Percentiles rank a stretch among this genome's conserved stretches.
Conservation (phyloP, 1,140 invertebrate species). For the Nasonia giraulti region DNA sequence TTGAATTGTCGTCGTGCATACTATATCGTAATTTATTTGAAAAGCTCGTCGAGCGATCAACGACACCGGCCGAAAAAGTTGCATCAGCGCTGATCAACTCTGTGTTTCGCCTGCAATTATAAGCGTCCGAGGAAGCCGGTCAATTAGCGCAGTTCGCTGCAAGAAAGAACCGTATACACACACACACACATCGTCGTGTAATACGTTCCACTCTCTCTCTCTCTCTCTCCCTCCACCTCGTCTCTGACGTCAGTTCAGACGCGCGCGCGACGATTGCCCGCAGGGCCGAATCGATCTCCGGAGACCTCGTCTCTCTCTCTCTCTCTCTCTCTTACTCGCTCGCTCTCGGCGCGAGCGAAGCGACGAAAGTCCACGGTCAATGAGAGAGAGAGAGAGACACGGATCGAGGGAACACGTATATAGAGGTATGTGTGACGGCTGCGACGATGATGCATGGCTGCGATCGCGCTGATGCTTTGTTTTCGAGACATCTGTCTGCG, state of each 20-base stretch:
- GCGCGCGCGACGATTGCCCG: constrained; percentile 50
- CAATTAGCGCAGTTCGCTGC: constrained; percentile 1
- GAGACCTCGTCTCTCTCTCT: constrained; percentile 11
- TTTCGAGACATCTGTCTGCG: neutral
- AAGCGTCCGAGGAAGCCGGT: neutral
- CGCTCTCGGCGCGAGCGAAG: neutral
- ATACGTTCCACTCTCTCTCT: constrained; percentile 42
- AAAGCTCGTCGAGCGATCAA: no score
- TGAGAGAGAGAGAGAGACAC: neutral
- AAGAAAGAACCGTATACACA: neutral
- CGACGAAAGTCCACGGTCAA: neutral
- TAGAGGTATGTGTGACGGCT: neutral
- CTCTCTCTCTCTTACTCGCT: neutral
- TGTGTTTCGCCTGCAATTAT: neutral
- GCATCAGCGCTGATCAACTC: no score
- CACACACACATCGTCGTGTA: neutral
- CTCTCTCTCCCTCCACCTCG: constrained; percentile 27
- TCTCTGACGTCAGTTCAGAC: constrained; percentile 26
- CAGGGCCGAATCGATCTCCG: constrained; percentile 52
- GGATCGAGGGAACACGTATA: neutral
- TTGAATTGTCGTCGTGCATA: neutral
- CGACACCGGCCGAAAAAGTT: no score
- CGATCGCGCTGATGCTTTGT: neutral
- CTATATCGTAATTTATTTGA: no score
- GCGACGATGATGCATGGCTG: neutral